Percentiles rank a stretch among this genome's conserved stretches.
Conservation (phyloP, 2,113 vertebrate genomes). For the Xenopus laevis region DNA sequence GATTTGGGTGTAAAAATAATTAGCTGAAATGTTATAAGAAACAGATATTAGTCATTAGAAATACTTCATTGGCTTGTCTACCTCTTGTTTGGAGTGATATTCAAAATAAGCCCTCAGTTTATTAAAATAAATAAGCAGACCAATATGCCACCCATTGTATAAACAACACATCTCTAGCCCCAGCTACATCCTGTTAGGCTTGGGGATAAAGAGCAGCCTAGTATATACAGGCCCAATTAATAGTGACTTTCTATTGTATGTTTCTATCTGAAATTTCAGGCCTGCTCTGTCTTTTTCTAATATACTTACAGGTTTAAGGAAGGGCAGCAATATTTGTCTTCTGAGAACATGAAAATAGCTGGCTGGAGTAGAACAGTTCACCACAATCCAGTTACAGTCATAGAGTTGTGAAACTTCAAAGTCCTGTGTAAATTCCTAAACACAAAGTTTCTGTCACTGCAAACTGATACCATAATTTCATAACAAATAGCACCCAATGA, state of each 20-base stretch:
- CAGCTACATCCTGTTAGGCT: no score
- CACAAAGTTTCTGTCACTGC: background rate
- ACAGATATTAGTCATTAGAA: background rate
- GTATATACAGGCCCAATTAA: no score
- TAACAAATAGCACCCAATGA: slow-evolving; percentile 15
- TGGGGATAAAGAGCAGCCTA: no score
- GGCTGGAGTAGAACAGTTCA: slow-evolving; percentile 75
- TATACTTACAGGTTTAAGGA: slow-evolving; percentile 70
- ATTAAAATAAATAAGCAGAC: no score
- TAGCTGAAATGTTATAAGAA: slow-evolving; percentile 59
- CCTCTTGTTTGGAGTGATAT: no score
- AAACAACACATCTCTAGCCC: no score
- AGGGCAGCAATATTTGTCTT: slow-evolving; percentile 73
- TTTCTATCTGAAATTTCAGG: no score
- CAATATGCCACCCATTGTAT: no score
- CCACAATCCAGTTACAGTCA: slow-evolving; percentile 77
- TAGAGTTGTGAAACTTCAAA: slow-evolving; percentile 74
- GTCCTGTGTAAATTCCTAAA: slow-evolving; percentile 64
- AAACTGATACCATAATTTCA: background rate
- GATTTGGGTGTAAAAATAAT: slow-evolving; percentile 88
- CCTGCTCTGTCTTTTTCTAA: background rate
- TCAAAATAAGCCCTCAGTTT: no score
- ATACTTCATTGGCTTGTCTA: no score
- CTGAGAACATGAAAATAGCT: slow-evolving; percentile 73
- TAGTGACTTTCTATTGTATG: no score